Percentiles rank a stretch among this genome's conserved stretches.
These are phyloP conservation scores for Cotesia typhae DNA, from an alignment of 1,140 invertebrate species.

Conservation along the genomic window DNA sequence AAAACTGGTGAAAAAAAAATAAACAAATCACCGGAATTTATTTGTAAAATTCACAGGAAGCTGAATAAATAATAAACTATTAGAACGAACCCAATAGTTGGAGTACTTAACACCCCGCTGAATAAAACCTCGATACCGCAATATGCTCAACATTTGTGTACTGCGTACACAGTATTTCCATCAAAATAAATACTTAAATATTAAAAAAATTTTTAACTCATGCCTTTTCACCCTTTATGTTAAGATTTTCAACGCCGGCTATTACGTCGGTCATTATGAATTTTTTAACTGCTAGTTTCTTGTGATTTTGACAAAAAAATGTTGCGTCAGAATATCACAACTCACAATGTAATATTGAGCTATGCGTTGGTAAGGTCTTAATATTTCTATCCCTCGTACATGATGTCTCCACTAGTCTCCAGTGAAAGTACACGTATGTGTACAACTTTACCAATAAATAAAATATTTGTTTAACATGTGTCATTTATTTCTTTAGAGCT, in stretches of 20 bases:
- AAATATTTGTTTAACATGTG: slow-evolving; percentile 39
- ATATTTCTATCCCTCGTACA: too few relatives aligned
- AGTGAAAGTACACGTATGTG: too few relatives aligned
- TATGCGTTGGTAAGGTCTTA: too few relatives aligned
- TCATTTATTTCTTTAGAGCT: neutral
- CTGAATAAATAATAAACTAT: slow-evolving; percentile 39
- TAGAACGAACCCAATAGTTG: slow-evolving; percentile 61
- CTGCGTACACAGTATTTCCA: slow-evolving; percentile 40
- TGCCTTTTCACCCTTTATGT: slow-evolving; percentile 74
- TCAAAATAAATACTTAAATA: slow-evolving; percentile 39
- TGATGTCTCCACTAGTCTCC: too few relatives aligned
- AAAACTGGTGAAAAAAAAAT: slow-evolving; percentile 13
- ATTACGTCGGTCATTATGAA: slow-evolving; percentile 47
- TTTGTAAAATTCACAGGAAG: neutral
- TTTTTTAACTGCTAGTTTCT: slow-evolving; percentile 61
- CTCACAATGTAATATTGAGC: too few relatives aligned
- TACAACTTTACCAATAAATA: slow-evolving; percentile 15
- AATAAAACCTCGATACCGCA: slow-evolving; percentile 65
- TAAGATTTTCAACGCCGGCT: slow-evolving; percentile 66
- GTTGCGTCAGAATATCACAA: neutral
- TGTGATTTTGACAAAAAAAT: neutral
- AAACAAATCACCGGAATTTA: neutral
- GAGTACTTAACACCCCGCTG: slow-evolving; percentile 57
- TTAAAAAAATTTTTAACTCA: slow-evolving; percentile 55
- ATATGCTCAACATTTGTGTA: slow-evolving; percentile 62